Evolutionary conservation across 2,888 invertebrate genomes (phyloP), one percentile per base, ranked within the genome.

Genomic region (Idaea biselata): DNA sequence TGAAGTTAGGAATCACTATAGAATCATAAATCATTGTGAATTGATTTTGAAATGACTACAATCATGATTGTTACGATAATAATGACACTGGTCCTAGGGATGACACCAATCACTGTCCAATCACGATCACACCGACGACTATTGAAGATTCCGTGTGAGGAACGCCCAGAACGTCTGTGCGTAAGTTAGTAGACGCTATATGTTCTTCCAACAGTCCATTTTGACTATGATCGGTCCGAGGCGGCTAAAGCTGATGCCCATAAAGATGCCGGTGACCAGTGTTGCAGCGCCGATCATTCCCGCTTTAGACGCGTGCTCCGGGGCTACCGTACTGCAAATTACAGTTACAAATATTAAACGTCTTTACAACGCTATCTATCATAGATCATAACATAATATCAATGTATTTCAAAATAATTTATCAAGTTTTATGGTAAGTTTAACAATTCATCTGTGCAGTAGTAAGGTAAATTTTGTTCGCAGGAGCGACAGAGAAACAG

Each of bases 221-320:
- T 76, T 66, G 0, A 95, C 94, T 18, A 96, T 75, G 71, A 87
- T 82, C 16, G 97, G 96, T 87, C 96, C 94, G 56, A 95, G 76
- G 73, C 96, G 94, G 0, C 97, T 95, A 82, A 96, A 96, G 0
- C 85, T 76, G 65, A 99, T 95, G n/a, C 99, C 99, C 8, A 90
- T 79, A 66, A 97, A 95, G 59, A 99, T 96, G 58, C 99, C 99
- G 0, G 97, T 95, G 44, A 99, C 96, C 1, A 99, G 93, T 77
- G 96, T 96, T 18, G 99, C 98, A 0, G 97, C 98, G 56, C 97
- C 99, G 85, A 98, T 97, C 99, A 99, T 99, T 63, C 99, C 99
- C 0, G 99, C 99, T 0, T 95, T 96, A 0, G 96, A 92, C 16
- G 97, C 96, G 83, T 97, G 93, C 77, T 97, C 95, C 0, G 96